Evolutionary conservation across 2,113 vertebrate species (phyloP).

Genomic region (Romanogobio albipinnatus): DNA sequence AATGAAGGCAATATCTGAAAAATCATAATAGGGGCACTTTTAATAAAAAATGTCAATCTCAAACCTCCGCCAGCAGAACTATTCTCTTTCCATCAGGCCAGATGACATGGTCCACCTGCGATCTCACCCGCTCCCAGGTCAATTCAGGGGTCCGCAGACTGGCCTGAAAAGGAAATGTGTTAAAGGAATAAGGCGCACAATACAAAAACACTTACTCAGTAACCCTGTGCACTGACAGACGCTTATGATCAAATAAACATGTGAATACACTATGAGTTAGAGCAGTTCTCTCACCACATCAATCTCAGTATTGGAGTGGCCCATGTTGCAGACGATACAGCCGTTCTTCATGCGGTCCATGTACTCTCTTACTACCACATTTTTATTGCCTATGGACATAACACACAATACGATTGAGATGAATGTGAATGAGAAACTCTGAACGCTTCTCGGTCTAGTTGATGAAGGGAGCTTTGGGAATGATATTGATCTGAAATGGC

Average conservation of each 20-base stretch:
- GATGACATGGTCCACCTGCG: constrained; percentile 98
- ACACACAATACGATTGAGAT: background rate
- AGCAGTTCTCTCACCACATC: constrained; percentile 85
- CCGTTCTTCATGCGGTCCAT: constrained; percentile 98
- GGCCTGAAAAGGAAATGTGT: constrained; percentile 72
- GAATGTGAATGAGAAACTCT: background rate
- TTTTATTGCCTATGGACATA: constrained; percentile 88
- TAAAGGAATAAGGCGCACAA: background rate
- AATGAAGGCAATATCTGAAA: too few species aligned
- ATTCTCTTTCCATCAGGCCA: constrained; percentile 98
- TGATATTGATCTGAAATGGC: background rate
- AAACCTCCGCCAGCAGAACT: constrained; percentile 94
- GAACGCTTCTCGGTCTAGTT: background rate
- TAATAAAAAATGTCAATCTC: background rate
- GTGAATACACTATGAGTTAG: background rate
- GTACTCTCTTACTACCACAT: constrained; percentile 94
- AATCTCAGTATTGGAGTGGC: constrained; percentile 98
- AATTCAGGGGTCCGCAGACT: constrained; percentile 95
- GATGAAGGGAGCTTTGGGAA: background rate
- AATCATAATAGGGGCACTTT: too few species aligned
- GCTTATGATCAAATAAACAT: background rate
- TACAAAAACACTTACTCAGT: too few species aligned
- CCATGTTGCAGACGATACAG: constrained; percentile 99
- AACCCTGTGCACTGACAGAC: background rate
- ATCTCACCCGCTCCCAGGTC: constrained; percentile 97